Conservation (phyloP, 1,140 invertebrate species). For the Hormaphis cornu region DNA sequence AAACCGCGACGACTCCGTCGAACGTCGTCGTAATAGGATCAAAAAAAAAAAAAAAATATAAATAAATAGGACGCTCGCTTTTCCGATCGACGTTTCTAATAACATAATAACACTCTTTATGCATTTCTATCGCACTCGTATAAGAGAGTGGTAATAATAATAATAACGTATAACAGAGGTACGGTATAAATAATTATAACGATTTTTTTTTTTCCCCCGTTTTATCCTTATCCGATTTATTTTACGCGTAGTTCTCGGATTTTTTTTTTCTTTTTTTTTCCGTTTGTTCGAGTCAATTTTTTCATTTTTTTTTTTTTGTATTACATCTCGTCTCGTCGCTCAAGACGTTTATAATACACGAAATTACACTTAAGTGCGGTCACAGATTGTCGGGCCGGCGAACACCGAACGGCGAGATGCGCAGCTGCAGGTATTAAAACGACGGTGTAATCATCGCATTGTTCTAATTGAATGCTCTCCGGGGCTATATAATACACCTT, state of each 20-base stretch:
- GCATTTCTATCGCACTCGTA: too few relatives aligned
- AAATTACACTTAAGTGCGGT: conserved; percentile 30
- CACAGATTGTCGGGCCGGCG: not conserved
- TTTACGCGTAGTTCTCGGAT: too few relatives aligned
- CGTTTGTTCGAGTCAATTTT: too few relatives aligned
- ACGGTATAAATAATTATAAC: too few relatives aligned
- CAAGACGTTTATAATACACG: not conserved
- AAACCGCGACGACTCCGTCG: not conserved
- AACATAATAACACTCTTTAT: conserved; percentile 19
- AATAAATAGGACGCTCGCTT: not conserved
- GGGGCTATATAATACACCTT: not conserved
- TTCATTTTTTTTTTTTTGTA: not conserved
- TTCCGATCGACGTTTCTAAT: conserved; percentile 8
- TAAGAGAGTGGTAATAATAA: too few relatives aligned
- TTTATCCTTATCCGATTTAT: too few relatives aligned
- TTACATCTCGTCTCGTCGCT: not conserved
- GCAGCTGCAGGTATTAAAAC: not conserved
- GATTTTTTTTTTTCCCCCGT: too few relatives aligned
- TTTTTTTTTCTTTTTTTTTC: too few relatives aligned
- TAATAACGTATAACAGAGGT: too few relatives aligned
- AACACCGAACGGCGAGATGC: not conserved
- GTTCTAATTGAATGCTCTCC: conserved; percentile 18
- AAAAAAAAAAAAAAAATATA: not conserved
- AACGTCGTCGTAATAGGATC: too few relatives aligned
- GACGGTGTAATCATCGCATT: conserved; percentile 2